Conservation (phyloP, 2,113 vertebrate genomes). For the Petroica traversi region DNA sequence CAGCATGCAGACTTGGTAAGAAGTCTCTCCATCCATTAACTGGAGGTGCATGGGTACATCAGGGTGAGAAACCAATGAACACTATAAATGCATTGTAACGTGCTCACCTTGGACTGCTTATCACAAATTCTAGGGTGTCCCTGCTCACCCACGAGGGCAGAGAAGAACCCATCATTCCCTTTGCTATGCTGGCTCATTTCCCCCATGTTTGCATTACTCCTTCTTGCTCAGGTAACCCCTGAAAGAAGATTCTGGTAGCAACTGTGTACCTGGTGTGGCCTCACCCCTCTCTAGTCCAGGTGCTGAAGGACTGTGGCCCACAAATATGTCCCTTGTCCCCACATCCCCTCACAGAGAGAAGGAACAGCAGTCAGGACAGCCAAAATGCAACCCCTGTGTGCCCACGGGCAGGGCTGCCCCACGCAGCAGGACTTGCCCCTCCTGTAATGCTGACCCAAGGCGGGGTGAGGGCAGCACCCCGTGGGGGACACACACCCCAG, state of each 20-base stretch:
- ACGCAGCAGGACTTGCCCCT: not conserved
- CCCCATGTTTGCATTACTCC: rapidly evolving
- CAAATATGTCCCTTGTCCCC: not conserved
- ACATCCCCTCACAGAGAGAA: not conserved
- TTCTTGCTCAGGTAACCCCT: not conserved
- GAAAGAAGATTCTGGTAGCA: not conserved
- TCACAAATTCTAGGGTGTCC: not conserved
- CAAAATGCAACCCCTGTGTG: not conserved
- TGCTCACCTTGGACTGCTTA: not conserved
- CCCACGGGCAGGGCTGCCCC: rapidly evolving
- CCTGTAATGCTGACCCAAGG: rapidly evolving
- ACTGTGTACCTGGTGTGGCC: too few species aligned
- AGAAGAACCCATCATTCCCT: not conserved
- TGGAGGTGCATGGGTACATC: rapidly evolving
- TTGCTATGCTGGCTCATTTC: not conserved
- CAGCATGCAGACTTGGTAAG: not conserved
- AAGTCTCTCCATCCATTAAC: not conserved
- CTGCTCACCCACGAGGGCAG: rapidly evolving
- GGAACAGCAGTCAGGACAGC: not conserved
- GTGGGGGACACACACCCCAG: rapidly evolving
- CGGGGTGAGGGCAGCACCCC: not conserved
- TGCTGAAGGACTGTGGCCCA: not conserved
- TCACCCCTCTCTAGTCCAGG: not conserved
- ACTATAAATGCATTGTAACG: not conserved
- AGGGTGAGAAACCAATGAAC: not conserved